Evolutionary conservation across 2,888 invertebrate genomes (phyloP).

Genomic region (Cheilosia vernalis): DNA sequence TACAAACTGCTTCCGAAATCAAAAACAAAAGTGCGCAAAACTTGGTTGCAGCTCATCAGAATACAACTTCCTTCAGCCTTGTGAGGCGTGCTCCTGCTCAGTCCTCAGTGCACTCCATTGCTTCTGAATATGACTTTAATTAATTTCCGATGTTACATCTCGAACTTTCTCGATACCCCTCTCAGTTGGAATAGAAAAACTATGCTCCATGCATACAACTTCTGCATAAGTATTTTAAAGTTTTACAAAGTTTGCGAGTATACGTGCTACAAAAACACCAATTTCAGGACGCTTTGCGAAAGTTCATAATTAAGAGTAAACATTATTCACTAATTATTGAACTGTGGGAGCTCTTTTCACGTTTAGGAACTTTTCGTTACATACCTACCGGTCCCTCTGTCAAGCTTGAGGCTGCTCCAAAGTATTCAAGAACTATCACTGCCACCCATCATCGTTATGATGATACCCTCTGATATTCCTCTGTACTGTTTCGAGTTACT

Average conservation of each 20-base stretch:
- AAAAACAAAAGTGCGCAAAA: constrained; percentile 1
- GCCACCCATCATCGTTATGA: background rate
- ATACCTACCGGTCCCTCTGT: background rate
- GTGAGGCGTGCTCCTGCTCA: background rate
- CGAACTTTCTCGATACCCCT: constrained; percentile 38
- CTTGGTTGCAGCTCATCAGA: constrained; percentile 19
- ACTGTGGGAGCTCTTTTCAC: background rate
- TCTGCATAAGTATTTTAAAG: constrained; percentile 9
- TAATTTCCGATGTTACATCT: constrained; percentile 64
- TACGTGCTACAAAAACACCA: constrained; percentile 27
- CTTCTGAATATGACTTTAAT: constrained; percentile 64
- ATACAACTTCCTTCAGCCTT: background rate
- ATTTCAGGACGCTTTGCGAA: constrained; percentile 8
- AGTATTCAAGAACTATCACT: background rate
- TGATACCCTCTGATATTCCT: constrained; percentile 19
- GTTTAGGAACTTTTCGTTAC: constrained; percentile 9
- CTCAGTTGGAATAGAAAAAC: constrained; percentile 10
- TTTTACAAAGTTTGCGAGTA: constrained; percentile 22
- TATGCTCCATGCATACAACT: constrained; percentile 3
- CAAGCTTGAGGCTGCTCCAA: background rate
- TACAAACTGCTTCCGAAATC: no score
- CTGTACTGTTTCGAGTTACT: constrained; percentile 52
- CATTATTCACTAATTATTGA: constrained; percentile 51
- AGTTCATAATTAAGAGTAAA: constrained; percentile 63
- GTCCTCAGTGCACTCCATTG: constrained; percentile 29